A percentile compares a stretch with the other conserved stretches of the same genome.
Evolutionary conservation across 2,888 invertebrate genomes (phyloP).

Genomic region (Phortica magna): DNA sequence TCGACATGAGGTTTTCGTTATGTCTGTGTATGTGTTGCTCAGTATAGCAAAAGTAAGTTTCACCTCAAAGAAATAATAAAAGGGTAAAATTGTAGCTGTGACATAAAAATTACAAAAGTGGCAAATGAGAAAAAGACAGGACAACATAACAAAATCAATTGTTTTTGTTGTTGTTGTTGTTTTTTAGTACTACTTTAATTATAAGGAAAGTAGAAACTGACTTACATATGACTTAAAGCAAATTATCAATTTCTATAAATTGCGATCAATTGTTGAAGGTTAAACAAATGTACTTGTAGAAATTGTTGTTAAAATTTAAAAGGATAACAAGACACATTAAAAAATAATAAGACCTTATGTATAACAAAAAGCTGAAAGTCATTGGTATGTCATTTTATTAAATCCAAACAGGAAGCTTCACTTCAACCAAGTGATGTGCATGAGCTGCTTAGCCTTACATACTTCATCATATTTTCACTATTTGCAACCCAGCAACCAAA

Average conservation of each 20-base stretch:
- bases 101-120: no score
- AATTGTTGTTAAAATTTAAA: no score
- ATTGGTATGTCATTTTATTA: background rate
- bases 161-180: no score
- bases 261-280: background rate
- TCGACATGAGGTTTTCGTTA: no score
- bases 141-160: no score
- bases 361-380: background rate
- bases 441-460: background rate
- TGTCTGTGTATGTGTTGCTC: background rate
- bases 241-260: constrained; percentile 12
- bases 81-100: background rate
- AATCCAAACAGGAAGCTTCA: background rate
- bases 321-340: no score
- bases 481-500: background rate
- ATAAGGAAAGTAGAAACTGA: no score
- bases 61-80: background rate
- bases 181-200: no score
- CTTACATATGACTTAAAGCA: background rate
- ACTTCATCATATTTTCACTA: background rate
- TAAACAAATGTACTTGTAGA: no score
- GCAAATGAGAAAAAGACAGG: no score
- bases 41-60: background rate
- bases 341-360: no score
- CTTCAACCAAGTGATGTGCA: background rate